Conservation (phyloP, 1,140 invertebrate species). For the Drosophila kohkoa region DNA sequence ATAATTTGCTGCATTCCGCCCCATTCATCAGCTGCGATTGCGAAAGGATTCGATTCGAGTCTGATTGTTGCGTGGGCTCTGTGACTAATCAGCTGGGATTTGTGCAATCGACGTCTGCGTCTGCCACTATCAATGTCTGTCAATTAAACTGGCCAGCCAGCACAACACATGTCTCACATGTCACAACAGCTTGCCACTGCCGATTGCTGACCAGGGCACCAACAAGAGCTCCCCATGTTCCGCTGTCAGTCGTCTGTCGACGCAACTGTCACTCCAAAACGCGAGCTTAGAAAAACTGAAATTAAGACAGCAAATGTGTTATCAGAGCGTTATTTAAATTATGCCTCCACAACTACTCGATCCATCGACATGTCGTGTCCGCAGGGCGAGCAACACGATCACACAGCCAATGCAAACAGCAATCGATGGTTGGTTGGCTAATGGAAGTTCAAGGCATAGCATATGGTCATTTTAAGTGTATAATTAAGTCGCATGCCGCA, state of each 20-base stretch:
- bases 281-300: conserved; percentile 36
- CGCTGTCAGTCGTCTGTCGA: conserved; percentile 67
- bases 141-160: conserved; percentile 61
- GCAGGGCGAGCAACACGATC: conserved; percentile 34
- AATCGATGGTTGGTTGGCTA: conserved; percentile 23
- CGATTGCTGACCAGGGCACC: conserved; percentile 12
- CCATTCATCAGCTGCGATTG: conserved; percentile 7
- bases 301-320: conserved; percentile 16
- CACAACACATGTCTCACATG: conserved; percentile 50
- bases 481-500: conserved; percentile 41
- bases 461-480: conserved; percentile 27
- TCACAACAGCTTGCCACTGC: conserved; percentile 37
- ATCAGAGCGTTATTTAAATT: conserved; percentile 33
- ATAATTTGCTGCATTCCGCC: conserved; percentile 29
- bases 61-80: conserved; percentile 48
- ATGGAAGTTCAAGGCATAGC: conserved; percentile 40
- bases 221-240: conserved; percentile 63
- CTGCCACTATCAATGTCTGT: conserved; percentile 71
- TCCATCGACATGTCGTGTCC: conserved; percentile 11
- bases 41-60: neutral
- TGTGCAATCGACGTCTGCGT: conserved; percentile 51
- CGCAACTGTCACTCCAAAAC: conserved; percentile 49
- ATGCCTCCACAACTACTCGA: neutral
- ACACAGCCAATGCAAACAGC: conserved; percentile 10
- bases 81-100: conserved; percentile 30